A percentile compares a stretch with the other conserved stretches of the same genome.
phyloP scores from a whole-genome alignment of 2,797 vertebrate genomes.

The Vireo griseus region DNA sequence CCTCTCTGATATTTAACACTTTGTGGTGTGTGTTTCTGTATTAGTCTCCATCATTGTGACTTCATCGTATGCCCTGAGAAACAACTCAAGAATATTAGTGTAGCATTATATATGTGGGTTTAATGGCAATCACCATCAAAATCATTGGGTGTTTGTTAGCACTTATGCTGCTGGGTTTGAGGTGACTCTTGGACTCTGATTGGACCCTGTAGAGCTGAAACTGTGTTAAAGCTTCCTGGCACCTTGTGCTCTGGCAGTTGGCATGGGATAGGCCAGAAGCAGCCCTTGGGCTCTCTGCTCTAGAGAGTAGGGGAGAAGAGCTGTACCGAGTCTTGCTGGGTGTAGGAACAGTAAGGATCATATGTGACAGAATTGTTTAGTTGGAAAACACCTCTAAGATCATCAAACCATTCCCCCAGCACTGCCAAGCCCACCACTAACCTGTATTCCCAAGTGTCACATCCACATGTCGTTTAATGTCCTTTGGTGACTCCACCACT shows the following conservation, averaged over 20 bases:
- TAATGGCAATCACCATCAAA: not conserved
- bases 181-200: not conserved
- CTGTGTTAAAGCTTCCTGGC: not conserved
- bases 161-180: not conserved
- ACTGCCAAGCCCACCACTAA: not conserved
- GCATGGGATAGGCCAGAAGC: not conserved
- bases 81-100: not conserved
- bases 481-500: not conserved
- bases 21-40: fast-evolving
- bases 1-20: not conserved
- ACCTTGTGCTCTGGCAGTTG: not conserved
- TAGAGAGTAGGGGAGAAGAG: fast-evolving
- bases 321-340: not conserved
- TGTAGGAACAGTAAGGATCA: not conserved
- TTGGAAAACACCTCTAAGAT: not conserved
- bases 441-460: not conserved
- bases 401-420: not conserved
- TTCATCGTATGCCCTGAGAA: not conserved
- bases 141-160: not conserved
- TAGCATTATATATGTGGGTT: not conserved
- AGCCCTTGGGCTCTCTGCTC: not conserved
- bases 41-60: not conserved
- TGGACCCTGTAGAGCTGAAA: not conserved
- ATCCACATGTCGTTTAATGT: not conserved
- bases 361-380: not conserved